Conservation (phyloP, 2,888 invertebrate species). For the Orgyia antiqua region DNA sequence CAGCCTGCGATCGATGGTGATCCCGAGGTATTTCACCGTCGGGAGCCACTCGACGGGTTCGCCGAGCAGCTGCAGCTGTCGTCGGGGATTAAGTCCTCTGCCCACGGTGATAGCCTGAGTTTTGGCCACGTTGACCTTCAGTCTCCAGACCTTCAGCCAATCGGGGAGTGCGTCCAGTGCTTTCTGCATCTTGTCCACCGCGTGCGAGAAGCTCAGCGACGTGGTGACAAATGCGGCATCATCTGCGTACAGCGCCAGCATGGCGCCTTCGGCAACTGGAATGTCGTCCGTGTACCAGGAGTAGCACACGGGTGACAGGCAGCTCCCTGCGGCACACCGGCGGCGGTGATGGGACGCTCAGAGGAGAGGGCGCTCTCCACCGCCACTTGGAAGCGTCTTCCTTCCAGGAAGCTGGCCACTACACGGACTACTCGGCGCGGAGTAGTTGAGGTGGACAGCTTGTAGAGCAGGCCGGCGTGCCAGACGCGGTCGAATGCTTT, state of each 20-base stretch:
- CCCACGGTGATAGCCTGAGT: neutral
- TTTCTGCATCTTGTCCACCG: neutral
- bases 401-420: neutral
- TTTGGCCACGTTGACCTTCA: neutral
- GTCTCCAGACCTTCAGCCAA: slow-evolving; percentile 4
- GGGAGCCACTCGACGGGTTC: neutral
- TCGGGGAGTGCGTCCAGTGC: neutral
- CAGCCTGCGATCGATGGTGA: neutral
- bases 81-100: neutral
- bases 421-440: neutral
- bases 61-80: neutral
- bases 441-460: neutral
- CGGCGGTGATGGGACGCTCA: neutral
- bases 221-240: neutral
- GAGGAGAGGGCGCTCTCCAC: neutral
- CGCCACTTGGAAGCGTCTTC: neutral
- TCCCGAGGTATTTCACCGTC: neutral
- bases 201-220: neutral
- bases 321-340: neutral
- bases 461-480: neutral
- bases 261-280: neutral
- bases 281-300: neutral
- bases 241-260: neutral
- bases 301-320: neutral
- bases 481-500: neutral